Evolutionary conservation across 92 coral and sea anemone species (phyloP), one percentile per base, ranked within the genome.

Genomic region (Phenganax stokvisi): DNA sequence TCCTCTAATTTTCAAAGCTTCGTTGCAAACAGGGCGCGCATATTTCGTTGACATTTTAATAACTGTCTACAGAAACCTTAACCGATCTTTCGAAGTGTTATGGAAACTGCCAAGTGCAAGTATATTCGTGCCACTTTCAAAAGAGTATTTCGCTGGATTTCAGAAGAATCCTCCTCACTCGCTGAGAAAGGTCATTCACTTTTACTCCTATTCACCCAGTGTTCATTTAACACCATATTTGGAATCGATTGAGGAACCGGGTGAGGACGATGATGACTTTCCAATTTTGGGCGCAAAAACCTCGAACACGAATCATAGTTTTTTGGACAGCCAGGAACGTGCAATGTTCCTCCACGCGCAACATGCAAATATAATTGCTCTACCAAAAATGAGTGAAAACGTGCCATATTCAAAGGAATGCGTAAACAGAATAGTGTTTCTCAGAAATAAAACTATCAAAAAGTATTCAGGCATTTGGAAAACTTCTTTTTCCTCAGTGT

Each of bases 31-130:
- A 13, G 85, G 77, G 16, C 56, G 74, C 12, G 80, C 73, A 13
- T 90, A 90, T 77, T 92, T 82, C 77, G 71, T 90, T 56, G 97
- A 92, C 61, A 83, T 92, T 55, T 65, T 92, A 10, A 76, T 86
- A 75, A 90, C 91, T n/a, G 92, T 87, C 7, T 88, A 88, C 56
- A 75, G 80, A 71, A 69, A 87, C 54, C 30, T 78, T 12, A 80
- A 82, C 51, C 90, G 87, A 31, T 74, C 83, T 16, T 63, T 79
- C 5, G 74, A 47, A 25, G 52, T 79, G 6, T 51, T 20, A 20
- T 79, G 83, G 83, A 79, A 79, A 52, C 56, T 65, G 10, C 83
- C 83, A 52, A 79, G 57, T 52, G 15, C 53, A 10, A 20, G 53
- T 15, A 16, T 2, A 3, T 79, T 59, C 44, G 16, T 54, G n/a